Percentiles rank a stretch among this genome's conserved stretches.
Conservation (phyloP, 2,888 invertebrate species). For the Glomeris marginata region DNA sequence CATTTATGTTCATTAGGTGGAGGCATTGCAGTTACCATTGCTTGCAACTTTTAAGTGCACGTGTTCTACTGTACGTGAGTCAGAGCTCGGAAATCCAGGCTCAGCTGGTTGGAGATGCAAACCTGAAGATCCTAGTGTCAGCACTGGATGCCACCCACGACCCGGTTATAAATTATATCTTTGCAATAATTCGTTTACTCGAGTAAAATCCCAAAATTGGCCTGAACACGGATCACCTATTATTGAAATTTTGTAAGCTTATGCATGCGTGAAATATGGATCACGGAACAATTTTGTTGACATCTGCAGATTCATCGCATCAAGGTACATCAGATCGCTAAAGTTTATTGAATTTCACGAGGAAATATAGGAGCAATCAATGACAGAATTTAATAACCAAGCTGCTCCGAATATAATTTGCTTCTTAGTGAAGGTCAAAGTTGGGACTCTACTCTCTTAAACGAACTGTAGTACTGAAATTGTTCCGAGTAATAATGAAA, state of each 20-base stretch:
- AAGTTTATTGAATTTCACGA: no score
- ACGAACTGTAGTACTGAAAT: no score
- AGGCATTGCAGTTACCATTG: constrained; percentile 44
- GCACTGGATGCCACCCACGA: constrained; percentile 46
- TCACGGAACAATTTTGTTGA: no score
- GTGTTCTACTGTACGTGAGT: constrained; percentile 42
- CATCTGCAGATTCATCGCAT: no score
- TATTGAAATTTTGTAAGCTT: neutral
- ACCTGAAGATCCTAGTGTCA: constrained; percentile 41
- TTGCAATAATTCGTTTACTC: neutral
- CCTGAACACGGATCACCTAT: neutral
- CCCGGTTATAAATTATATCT: constrained; percentile 40
- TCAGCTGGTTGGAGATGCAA: constrained; percentile 39
- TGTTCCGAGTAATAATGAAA: no score
- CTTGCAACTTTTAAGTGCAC: constrained; percentile 41
- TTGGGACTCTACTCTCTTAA: no score
- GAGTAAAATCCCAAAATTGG: neutral
- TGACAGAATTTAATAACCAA: no score
- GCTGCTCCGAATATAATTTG: no score
- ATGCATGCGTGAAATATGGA: neutral
- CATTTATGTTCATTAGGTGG: constrained; percentile 29
- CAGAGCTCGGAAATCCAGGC: constrained; percentile 39
- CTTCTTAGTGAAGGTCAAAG: no score
- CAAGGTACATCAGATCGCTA: no score
- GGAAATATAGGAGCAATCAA: no score